Evolutionary conservation across 2,888 invertebrate species (phyloP), one percentile per base, ranked within the genome.

Genomic region (Oligia strigilis): DNA sequence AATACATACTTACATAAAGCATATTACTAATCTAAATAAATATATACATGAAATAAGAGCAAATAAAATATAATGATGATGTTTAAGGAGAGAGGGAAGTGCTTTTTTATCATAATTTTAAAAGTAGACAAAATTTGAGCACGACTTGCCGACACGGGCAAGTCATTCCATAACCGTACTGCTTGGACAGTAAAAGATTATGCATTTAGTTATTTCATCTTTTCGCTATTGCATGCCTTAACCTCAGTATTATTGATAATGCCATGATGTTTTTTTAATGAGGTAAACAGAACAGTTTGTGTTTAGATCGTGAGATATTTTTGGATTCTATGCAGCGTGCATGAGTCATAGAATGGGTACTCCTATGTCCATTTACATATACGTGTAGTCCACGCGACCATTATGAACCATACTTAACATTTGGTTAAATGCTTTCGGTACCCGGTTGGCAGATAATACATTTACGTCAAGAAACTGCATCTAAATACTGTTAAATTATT

Each of bases 371-470:
- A 19, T 13, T 29, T 49, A 49, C 49, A 4, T 49, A 49, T 29
- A 72, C 60, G n/a, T 13, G 58, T 1, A 29, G 29, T 66, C 23
- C n/a, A 29, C 8, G 6, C 29, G 29, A 29, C 43, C 8, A 19
- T n/a, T n/a, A 74, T 40, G 36, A 13, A 40, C 36, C 36, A 58
- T n/a, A 11, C 29, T 29, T 14, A 19, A 36, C 2, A 69, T 52
- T 70, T 6, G 29, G 17, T 2, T 58, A 29, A 29, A 14, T 36
- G 60, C 2, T 46, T 72, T 4, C 1, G 11, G 46, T 8, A 17
- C 2, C 29, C 19, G 6, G 36, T 29, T 64, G 46, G 58, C 81
- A 85, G 73, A 65, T 77, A 75, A 77, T 86, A 77, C 73, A 84
- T 72, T 66, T 66, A 84, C 67, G 76, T 80, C 49, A 60, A 43